Conservation (phyloP, 1,140 invertebrate genomes). For the Armadillidium nasatum region DNA sequence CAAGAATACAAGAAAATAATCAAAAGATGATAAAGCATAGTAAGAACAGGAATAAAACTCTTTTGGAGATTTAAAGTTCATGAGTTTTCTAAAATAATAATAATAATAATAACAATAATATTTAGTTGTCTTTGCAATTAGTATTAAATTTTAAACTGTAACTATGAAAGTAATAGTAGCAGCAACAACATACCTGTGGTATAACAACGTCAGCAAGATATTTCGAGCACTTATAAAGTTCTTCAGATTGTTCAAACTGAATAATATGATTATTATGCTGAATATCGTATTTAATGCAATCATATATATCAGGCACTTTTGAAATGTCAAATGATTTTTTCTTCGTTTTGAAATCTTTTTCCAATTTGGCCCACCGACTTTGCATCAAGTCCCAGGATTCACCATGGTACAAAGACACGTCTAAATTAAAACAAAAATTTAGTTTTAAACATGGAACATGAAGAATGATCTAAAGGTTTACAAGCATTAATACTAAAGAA, state of each 20-base stretch:
- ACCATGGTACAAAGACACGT: constrained; percentile 89
- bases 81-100: too few relatives aligned
- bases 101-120: too few relatives aligned
- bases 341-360: constrained; percentile 96
- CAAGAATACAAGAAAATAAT: too few relatives aligned
- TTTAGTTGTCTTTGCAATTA: too few relatives aligned
- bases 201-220: constrained; percentile 97
- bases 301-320: constrained; percentile 99
- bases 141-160: too few relatives aligned
- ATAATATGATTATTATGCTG: constrained; percentile 73
- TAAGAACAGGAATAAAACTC: too few relatives aligned
- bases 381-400: constrained; percentile 99
- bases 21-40: too few relatives aligned
- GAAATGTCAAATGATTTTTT: constrained; percentile 90
- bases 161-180: too few relatives aligned
- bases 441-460: too few relatives aligned
- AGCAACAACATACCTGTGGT: constrained; percentile 69
- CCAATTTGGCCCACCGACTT: constrained; percentile 94
- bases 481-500: too few relatives aligned
- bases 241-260: constrained; percentile 82
- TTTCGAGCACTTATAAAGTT: constrained; percentile 91
- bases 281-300: constrained; percentile 98
- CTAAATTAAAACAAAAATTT: constrained; percentile 52
- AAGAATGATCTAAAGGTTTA: too few relatives aligned
- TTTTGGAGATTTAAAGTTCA: too few relatives aligned